Evolutionary conservation across 2,113 vertebrate species (phyloP).

Genomic region (Nothobranchius kuhntae): DNA sequence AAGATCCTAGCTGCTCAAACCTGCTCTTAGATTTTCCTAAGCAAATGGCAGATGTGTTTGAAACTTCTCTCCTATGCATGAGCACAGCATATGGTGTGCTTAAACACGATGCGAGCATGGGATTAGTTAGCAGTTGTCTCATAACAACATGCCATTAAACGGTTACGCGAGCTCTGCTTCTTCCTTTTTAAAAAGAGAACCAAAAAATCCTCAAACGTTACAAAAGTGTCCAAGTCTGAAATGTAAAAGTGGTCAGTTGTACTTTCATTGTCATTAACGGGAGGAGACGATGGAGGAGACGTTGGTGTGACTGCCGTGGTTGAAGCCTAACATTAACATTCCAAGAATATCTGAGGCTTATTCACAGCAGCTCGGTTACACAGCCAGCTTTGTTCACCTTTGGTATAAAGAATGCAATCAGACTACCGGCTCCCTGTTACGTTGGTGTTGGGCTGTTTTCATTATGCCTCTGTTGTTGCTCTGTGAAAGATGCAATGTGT

Average conservation of each 20-base stretch:
- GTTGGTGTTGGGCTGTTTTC: constrained; percentile 54
- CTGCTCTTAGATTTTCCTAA: constrained; percentile 51
- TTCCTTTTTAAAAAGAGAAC: neutral
- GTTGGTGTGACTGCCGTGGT: constrained; percentile 46
- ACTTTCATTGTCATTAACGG: constrained; percentile 57
- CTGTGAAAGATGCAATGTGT: constrained; percentile 60
- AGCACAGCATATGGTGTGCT: constrained; percentile 56
- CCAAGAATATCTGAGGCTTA: constrained; percentile 73
- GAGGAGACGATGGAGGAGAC: constrained; percentile 49
- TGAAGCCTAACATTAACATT: constrained; percentile 75
- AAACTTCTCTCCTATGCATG: constrained; percentile 53
- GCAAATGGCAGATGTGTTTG: constrained; percentile 23
- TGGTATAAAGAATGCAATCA: constrained; percentile 36
- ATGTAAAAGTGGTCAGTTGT: constrained; percentile 14
- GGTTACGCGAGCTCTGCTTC: constrained; percentile 1
- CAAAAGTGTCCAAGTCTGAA: neutral
- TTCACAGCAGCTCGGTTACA: constrained; percentile 52
- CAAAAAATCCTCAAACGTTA: neutral
- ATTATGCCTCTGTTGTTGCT: constrained; percentile 39
- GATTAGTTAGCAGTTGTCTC: constrained; percentile 58
- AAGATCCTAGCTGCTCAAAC: constrained; percentile 57
- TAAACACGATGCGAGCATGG: constrained; percentile 48
- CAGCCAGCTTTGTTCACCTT: constrained; percentile 64
- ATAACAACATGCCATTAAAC: constrained; percentile 21
- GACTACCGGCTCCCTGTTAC: constrained; percentile 9